phyloP scores from a whole-genome alignment of 1,140 invertebrate genomes.

The Penaeus vannamei region DNA sequence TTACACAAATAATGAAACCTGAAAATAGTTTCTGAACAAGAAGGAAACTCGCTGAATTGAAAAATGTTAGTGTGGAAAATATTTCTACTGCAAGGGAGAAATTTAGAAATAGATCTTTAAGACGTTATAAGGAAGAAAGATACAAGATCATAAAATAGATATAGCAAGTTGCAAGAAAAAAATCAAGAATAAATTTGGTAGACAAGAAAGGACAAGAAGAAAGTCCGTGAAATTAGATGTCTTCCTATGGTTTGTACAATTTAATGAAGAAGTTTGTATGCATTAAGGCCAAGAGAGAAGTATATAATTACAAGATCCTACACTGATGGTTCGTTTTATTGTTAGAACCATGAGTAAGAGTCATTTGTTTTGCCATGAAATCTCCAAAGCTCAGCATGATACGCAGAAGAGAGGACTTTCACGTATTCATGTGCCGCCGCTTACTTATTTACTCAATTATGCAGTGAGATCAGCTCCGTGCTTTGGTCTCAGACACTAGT shows the following conservation, averaged over 20 bases:
- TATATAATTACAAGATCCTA: constrained; percentile 1
- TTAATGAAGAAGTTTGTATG: constrained; percentile 34
- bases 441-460: not conserved
- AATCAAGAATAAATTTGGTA: not conserved
- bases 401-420: not conserved
- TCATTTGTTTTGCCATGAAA: constrained; percentile 20
- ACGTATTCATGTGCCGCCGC: not conserved
- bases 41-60: no score
- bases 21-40: no score
- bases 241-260: no score
- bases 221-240: no score
- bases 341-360: not conserved
- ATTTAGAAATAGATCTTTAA: no score
- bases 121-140: no score
- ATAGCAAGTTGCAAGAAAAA: not conserved
- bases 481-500: no score
- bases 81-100: no score
- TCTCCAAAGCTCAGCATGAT: constrained; percentile 3
- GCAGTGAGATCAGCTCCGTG: not conserved
- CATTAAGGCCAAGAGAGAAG: not conserved
- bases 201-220: not conserved
- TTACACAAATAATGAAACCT: no score
- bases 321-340: not conserved
- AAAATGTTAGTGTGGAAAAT: no score
- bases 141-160: no score